A percentile compares a stretch with the other conserved stretches of the same genome.
Evolutionary conservation across 2,888 invertebrate genomes (phyloP).

Genomic region (Quadriops clusia): DNA sequence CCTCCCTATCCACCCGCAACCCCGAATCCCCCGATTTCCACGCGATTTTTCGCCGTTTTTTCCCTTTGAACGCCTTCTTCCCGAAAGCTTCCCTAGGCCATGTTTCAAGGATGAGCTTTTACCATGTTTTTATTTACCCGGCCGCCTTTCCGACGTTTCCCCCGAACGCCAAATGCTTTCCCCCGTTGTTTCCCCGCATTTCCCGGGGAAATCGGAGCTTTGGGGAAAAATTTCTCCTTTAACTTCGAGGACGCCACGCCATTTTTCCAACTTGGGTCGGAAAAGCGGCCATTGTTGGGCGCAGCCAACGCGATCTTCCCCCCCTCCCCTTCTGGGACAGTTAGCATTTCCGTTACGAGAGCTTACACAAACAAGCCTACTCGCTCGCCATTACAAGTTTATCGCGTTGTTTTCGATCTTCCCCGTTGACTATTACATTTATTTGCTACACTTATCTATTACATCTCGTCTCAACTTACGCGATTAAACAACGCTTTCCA

Average conservation of each 20-base stretch:
- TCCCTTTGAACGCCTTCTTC: slow-evolving; percentile 9
- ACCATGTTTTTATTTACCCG: no score
- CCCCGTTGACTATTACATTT: slow-evolving; percentile 8
- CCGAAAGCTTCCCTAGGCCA: background rate
- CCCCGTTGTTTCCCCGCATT: slow-evolving; percentile 3
- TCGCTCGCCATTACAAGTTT: slow-evolving; percentile 10
- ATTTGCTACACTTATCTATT: no score
- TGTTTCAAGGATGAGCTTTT: no score
- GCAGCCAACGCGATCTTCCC: slow-evolving; percentile 29
- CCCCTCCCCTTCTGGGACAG: slow-evolving; percentile 28
- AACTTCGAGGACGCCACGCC: slow-evolving; percentile 25
- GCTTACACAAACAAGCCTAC: no score
- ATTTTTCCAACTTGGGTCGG: slow-evolving; percentile 33
- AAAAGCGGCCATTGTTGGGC: slow-evolving; percentile 38
- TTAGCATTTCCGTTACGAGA: no score
- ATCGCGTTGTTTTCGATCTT: slow-evolving; percentile 15
- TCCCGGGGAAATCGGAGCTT: background rate
- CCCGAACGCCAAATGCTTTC: no score
- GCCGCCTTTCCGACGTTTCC: no score
- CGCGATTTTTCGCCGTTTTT: background rate
- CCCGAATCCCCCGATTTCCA: no score
- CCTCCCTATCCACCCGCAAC: no score
- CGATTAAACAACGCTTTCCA: no score
- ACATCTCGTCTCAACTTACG: no score
- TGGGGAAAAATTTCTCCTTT: slow-evolving; percentile 1